Base-by-base conservation (phyloP, 35 echinoderm and acorn worm genomes). In the Patiria miniata region DNA sequence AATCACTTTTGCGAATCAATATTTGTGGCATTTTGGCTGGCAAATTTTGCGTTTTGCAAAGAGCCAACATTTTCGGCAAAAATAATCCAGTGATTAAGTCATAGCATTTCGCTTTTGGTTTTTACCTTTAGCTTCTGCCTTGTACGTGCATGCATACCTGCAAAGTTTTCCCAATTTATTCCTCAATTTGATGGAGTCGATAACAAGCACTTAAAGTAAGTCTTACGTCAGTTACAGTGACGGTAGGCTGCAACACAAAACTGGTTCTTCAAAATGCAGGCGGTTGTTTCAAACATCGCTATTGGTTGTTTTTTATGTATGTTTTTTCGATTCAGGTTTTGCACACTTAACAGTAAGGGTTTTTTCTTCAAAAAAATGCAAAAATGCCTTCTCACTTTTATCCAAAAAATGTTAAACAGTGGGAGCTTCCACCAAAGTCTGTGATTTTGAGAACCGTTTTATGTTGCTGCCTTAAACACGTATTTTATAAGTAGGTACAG, bases 181-280 rank as follows among this genome's bases (percentile, higher is more conserved):
- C 42, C 42, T 47, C 42, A 47, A 47, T 47, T 47, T 47, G 42
- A 47, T 47, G 42, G 42, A 47, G 42, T 12, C 42, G 12, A 6
- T 47, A 73, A 73, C 34, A 32, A 73, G 26, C 10, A 73, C 29
- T 34, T 32, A 73, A 60, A n/a, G 57, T 60, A n/a, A 73, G 65
- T 73, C 65, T 73, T 73, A 73, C 19, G 65, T 73, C 65, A 73
- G 65, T 73, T 73, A 28, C 14, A 32, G 10, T 32, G 10, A 73
- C 26, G 65, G 10, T 14, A 73, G 34, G 65, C 23, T 14, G 34
- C 14, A 32, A 32, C 65, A 73, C 26, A 32, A 34, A 73, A 69
- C 26, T 23, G 29, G 34, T 73, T 73, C 65, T 30, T 36, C 65
- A 73, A 36, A 73, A 73, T 73, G 65, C 57, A 60, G 5, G 19